Evolutionary conservation across 2,113 vertebrate genomes (phyloP), one percentile per base, ranked within the genome.

Genomic region (Chamaetylas fuelleborni): DNA sequence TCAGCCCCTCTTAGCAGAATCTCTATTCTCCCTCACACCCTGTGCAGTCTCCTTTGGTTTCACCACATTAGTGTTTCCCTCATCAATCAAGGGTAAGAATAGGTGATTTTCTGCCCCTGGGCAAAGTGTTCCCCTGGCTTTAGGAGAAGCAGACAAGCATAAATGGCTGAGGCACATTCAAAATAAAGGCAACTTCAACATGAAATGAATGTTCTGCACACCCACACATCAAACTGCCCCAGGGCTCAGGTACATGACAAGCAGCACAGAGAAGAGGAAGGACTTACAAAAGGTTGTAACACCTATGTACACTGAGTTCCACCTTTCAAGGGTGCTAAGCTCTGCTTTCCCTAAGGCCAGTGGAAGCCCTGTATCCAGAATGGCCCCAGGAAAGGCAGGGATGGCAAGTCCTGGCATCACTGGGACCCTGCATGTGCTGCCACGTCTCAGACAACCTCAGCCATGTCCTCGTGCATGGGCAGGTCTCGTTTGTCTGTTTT

Each of bases 401-500:
- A 86, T 31, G 47, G 36, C 19, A 87, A 54, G 54, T 14, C 34
- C 72, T 51, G 40, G 33, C 19, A 24, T 2, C n/a, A 29, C 50
- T 10, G n/a, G 17, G 13, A 57, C 38, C 22, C 60, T 40, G 42
- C 38, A 20, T 0, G 0, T n/a, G 45, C 36, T 14, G 26, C 34
- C 14, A 28, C 0, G 0, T 43, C 47, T 80, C 69, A 83, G 34
- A 77, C 54, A 31, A 48, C 56, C 2, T 7, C 15, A 10, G 38
- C 34, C 13, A 4, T 4, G 17, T 48, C n/a, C 60, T 48, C 3
- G 1, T 23, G 36, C 16, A 19, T 0, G 8, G 38, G n/a, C 24
- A 70, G 38, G 33, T 60, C 57, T 54, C 36, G 17, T 19, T 4
- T 65, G 12, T 53, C 62, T 83, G 28, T 18, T 66, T 40, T 22